Evolutionary conservation across 2,113 vertebrate genomes (phyloP).

Genomic region (Archilochus colubris): DNA sequence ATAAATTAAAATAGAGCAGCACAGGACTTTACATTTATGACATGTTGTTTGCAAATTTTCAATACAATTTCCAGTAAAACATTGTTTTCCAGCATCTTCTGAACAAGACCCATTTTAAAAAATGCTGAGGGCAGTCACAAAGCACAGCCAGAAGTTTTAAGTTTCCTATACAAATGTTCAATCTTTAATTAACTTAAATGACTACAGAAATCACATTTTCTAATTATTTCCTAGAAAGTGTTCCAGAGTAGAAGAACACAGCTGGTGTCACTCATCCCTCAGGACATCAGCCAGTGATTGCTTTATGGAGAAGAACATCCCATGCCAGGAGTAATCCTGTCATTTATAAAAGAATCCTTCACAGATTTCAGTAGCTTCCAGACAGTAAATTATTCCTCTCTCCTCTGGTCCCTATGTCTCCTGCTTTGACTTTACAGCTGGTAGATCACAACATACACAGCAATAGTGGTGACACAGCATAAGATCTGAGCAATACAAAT

Average conservation of each 20-base stretch:
- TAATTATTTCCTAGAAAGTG: slow-evolving; percentile 7
- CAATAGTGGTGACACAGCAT: not conserved
- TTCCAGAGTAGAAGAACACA: not conserved
- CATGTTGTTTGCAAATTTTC: not conserved
- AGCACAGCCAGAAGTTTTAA: not conserved
- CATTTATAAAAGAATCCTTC: not conserved
- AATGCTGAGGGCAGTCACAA: not conserved
- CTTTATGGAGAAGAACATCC: not conserved
- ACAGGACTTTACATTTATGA: not conserved
- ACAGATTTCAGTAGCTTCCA: not conserved
- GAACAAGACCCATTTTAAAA: not conserved
- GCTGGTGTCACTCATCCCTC: slow-evolving; percentile 1
- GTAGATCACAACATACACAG: not conserved
- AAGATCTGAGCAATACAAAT: not conserved
- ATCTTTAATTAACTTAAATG: not conserved
- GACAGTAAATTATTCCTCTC: not conserved
- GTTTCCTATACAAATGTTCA: not conserved
- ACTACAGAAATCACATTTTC: not conserved
- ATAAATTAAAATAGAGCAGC: not conserved
- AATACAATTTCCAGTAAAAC: not conserved
- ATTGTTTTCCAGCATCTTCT: not conserved
- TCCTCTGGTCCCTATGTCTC: not conserved
- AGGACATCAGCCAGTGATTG: not conserved
- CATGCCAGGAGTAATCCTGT: not conserved
- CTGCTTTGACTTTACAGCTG: not conserved